Evolutionary conservation across 2,888 invertebrate species (phyloP), one percentile per base, ranked within the genome.

Genomic region (Caenorhabditis sp.): DNA sequence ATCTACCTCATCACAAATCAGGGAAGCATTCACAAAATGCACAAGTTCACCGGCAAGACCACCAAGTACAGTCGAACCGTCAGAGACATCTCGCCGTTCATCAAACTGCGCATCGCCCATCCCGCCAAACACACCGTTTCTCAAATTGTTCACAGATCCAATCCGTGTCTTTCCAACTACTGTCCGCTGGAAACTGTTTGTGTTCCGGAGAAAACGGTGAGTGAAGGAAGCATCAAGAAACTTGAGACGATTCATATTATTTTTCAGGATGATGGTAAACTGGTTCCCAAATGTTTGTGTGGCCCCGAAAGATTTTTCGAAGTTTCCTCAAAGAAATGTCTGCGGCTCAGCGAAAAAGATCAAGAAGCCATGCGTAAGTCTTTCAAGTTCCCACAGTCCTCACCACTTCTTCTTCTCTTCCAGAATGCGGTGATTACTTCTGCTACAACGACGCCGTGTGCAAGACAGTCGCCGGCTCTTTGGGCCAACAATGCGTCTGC

Each of bases 391-490:
- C 15, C n/a, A 47, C 37, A 40, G 22, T 35, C 1, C 3, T 28
- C 62, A 47, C 40, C 6, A 26, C 5, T 22, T 22, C 47, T 15
- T 28, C 2, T 24, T 8, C 15, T 13, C 20, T 78, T 70, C 2
- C 58, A 79, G 79, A 80, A 44, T 80, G 80, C 28, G 72, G 72
- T 15, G 79, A 79, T 44, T 79, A 72, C 26, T 79, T 79, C 68
- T 80, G 80, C 50, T 80, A 80, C 62, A 80, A 80, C 64, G 58
- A 69, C 13, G 80, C 80, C 0, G 20, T 9, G 0, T 80, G 80
- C 26, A 44, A 68, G n/a, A n/a, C n/a, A n/a, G n/a, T n/a, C n/a
- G n/a, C n/a, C n/a, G n/a, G n/a, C n/a, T n/a, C n/a, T n/a, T n/a
- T n/a, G n/a, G n/a, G n/a, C n/a, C n/a, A n/a, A n/a, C n/a, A n/a